Evolutionary conservation across 2,113 vertebrate genomes (phyloP).

Genomic region (Rattus norvegicus): GRCr8 NC_086023.1:57797001-57797500

Average conservation of each 20-base stretch:
- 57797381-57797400: not conserved
- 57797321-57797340: not conserved
- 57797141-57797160: conserved; percentile 64
- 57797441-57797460: not conserved
- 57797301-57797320: too few relatives aligned
- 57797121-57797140: conserved; percentile 55
- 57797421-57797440: not conserved
- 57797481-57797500: too few relatives aligned
- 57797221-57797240: conserved; percentile 55
- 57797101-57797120: conserved; percentile 13
- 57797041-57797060: conserved; percentile 59
- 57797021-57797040: conserved; percentile 70
- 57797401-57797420: not conserved
- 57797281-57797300: not conserved
- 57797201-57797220: conserved; percentile 65
- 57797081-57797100: conserved; percentile 35
- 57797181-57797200: conserved; percentile 64
- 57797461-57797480: not conserved
- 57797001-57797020: conserved; percentile 64
- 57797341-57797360: not conserved
- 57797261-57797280: not conserved
- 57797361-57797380: not conserved
- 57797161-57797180: conserved; percentile 61
- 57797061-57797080: conserved; percentile 65
- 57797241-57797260: conserved; percentile 61